Evolutionary conservation across 2,113 vertebrate genomes (phyloP).

Genomic region (Motacilla tschutschensis): DNA sequence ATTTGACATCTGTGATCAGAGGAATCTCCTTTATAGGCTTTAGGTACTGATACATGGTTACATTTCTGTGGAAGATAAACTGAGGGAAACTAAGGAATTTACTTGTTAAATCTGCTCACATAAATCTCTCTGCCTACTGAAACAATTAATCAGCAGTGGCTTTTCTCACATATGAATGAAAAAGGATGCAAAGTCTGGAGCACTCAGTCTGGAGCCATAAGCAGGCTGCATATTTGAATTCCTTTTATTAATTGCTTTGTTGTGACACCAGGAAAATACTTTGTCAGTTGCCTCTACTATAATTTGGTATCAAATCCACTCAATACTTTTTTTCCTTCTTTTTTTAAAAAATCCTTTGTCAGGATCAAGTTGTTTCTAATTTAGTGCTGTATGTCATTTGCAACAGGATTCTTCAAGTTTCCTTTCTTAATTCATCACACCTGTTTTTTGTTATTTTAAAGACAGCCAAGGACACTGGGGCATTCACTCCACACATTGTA

Average conservation of each 20-base stretch:
- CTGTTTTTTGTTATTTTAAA: constrained; percentile 69
- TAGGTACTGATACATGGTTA: not conserved
- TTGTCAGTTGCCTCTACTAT: constrained; percentile 45
- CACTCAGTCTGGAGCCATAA: not conserved
- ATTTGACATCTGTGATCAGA: not conserved
- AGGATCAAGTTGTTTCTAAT: constrained; percentile 69
- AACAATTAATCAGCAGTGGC: not conserved
- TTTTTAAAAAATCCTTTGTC: constrained; percentile 35
- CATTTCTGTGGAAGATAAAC: not conserved
- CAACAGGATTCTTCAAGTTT: constrained; percentile 61
- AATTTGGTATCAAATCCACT: constrained; percentile 24
- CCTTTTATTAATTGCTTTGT: constrained; percentile 62
- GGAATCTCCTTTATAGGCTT: not conserved
- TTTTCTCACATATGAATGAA: not conserved
- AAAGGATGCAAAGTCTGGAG: not conserved
- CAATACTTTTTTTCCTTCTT: not conserved
- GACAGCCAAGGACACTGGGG: constrained; percentile 30
- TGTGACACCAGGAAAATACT: constrained; percentile 58
- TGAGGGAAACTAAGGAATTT: not conserved
- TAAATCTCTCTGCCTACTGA: not conserved
- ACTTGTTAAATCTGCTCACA: not conserved
- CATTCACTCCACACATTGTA: constrained; percentile 54
- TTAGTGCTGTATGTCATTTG: constrained; percentile 62
- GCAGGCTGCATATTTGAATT: constrained; percentile 44
- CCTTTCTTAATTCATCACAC: constrained; percentile 64